phyloP scores from a whole-genome alignment of 1,140 invertebrate species.

The Mesaphorura yosii region DNA sequence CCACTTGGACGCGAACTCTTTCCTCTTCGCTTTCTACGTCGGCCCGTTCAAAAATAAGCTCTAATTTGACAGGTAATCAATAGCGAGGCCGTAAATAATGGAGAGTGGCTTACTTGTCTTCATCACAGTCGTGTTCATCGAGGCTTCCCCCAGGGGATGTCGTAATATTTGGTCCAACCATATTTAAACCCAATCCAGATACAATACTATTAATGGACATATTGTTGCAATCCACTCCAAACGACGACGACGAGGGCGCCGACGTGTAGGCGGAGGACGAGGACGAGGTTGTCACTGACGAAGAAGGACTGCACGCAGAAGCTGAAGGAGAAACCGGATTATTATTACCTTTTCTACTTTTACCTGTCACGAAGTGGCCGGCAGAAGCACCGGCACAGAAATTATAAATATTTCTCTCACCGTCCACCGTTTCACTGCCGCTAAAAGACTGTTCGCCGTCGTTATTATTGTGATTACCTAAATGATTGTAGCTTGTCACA shows the following conservation, averaged over 20 bases:
- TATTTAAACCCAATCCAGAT: neutral
- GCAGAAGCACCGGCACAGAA: neutral
- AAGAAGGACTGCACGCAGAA: constrained; percentile 6
- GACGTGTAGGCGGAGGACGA: neutral
- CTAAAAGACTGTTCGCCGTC: neutral
- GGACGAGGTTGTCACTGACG: neutral
- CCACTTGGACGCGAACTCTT: no score
- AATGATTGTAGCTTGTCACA: neutral
- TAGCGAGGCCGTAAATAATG: no score
- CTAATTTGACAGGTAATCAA: no score
- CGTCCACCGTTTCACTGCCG: neutral
- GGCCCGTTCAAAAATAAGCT: no score
- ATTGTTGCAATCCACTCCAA: neutral
- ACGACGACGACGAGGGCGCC: neutral
- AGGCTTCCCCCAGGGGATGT: constrained; percentile 30
- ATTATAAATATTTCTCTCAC: neutral
- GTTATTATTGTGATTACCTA: constrained; percentile 2
- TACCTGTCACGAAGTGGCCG: no score
- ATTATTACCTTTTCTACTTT: no score
- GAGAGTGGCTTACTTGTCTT: constrained; percentile 32
- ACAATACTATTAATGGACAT: no score
- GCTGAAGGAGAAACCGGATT: neutral
- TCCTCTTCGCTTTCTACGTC: no score
- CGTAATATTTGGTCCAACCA: constrained; percentile 11
- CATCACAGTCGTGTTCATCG: constrained; percentile 31